These are phyloP conservation scores for Emys orbicularis DNA, from an alignment of 2,797 vertebrate species.

Conservation along the genomic window DNA sequence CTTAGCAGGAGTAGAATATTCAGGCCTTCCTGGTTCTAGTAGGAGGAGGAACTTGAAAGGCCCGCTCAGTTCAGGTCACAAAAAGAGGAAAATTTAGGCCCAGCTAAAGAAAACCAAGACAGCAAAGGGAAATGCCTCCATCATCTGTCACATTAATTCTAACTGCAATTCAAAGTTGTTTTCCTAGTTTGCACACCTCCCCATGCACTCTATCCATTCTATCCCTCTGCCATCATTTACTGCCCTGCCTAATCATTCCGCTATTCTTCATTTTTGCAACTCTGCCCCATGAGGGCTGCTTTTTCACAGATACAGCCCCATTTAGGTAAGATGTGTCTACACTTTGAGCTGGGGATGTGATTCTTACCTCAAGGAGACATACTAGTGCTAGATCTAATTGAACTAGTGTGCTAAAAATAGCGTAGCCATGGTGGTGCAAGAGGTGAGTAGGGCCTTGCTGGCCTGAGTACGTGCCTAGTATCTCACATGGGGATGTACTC, in stretches of 20 bases:
- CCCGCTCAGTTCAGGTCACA: neutral
- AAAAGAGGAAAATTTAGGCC: neutral
- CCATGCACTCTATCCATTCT: neutral
- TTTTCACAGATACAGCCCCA: neutral
- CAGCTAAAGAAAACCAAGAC: neutral
- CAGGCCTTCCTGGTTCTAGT: neutral
- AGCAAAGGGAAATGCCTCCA: neutral
- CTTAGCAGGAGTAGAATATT: neutral
- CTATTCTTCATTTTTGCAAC: neutral
- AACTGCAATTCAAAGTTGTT: neutral
- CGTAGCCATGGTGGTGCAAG: neutral
- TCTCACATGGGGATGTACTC: too few species aligned
- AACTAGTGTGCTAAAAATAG: neutral
- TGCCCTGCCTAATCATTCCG: neutral
- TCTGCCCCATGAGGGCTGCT: neutral
- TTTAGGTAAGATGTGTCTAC: neutral
- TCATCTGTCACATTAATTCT: neutral
- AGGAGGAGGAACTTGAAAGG: neutral
- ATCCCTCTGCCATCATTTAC: neutral
- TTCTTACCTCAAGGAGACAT: neutral
- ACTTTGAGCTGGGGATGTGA: neutral
- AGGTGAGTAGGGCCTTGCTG: neutral
- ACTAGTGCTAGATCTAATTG: neutral
- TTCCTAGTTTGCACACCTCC: neutral
- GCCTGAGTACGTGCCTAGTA: neutral